Conservation (phyloP, 1,140 invertebrate genomes). For the Drosophila sp. region DNA sequence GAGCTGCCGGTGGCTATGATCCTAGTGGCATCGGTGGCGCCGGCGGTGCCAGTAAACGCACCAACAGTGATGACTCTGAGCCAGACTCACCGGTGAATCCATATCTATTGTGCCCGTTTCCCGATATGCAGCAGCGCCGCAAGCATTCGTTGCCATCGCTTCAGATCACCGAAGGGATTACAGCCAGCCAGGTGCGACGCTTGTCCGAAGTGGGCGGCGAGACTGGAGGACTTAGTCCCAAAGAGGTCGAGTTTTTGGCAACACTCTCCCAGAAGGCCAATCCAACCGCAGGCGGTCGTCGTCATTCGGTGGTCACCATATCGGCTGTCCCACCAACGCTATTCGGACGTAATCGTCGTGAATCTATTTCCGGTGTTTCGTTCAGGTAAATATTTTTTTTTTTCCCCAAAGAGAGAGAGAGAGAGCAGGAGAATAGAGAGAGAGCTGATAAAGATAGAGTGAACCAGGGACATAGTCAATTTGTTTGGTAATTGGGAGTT, state of each 20-base stretch:
- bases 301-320: slow-evolving; percentile 93
- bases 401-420: background rate
- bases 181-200: slow-evolving; percentile 91
- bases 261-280: slow-evolving; percentile 81
- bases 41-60: slow-evolving; percentile 58
- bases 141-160: slow-evolving; percentile 92
- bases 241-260: slow-evolving; percentile 90
- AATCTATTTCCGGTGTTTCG: slow-evolving; percentile 90
- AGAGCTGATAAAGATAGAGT: background rate
- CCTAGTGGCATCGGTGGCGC: slow-evolving; percentile 24
- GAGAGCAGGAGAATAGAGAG: background rate
- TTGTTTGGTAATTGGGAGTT: slow-evolving; percentile 48
- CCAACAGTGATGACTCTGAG: slow-evolving; percentile 84
- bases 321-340: slow-evolving; percentile 89
- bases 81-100: slow-evolving; percentile 91
- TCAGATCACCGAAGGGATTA: slow-evolving; percentile 91
- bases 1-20: slow-evolving; percentile 68
- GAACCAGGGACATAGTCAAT: slow-evolving; percentile 23
- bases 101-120: slow-evolving; percentile 90
- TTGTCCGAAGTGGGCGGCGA: slow-evolving; percentile 90
- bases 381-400: slow-evolving; percentile 62
- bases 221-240: slow-evolving; percentile 86
- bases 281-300: slow-evolving; percentile 88
- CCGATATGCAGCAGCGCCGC: slow-evolving; percentile 86
- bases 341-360: slow-evolving; percentile 90